A percentile compares a stretch with the other conserved stretches of the same genome.
These are phyloP conservation scores for Alsophila aescularia DNA, from an alignment of 2,888 invertebrate species.

Conservation along the genomic window DNA sequence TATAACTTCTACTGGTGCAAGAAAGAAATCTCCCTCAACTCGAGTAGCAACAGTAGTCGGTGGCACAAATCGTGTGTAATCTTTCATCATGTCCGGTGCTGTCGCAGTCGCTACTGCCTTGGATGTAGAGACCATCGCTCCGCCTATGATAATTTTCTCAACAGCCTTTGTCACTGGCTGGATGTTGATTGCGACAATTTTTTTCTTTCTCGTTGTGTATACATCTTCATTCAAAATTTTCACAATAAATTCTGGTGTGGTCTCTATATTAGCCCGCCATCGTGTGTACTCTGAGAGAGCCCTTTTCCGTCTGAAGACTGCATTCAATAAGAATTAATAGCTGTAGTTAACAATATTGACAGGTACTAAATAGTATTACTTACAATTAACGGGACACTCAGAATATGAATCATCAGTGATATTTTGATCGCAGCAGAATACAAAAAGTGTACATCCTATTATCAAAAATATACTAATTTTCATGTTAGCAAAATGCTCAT, in stretches of 20 bases:
- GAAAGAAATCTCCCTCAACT: conserved; percentile 37
- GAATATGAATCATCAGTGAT: conserved; percentile 52
- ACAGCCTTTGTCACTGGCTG: conserved; percentile 49
- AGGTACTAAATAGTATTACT: conserved; percentile 33
- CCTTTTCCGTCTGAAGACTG: conserved; percentile 61
- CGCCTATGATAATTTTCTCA: conserved; percentile 70
- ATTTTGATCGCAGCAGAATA: conserved; percentile 54
- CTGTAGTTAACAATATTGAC: no score
- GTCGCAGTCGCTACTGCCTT: conserved; percentile 17
- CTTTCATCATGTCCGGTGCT: conserved; percentile 41
- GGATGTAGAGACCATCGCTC: conserved; percentile 52
- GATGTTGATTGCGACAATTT: conserved; percentile 68
- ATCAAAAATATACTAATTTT: conserved; percentile 70
- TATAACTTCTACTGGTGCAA: conserved; percentile 34
- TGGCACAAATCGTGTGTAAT: conserved; percentile 69
- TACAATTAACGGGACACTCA: conserved; percentile 62
- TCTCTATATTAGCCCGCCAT: conserved; percentile 63
- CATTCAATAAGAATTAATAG: conserved; percentile 24
- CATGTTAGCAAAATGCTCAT: conserved; percentile 70
- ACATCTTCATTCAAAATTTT: conserved; percentile 75
- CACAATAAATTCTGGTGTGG: conserved; percentile 71
- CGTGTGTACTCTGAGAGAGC: conserved; percentile 68
- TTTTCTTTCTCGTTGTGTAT: conserved; percentile 48
- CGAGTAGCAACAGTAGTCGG: conserved; percentile 51
- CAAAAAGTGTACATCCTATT: conserved; percentile 63